Conservation (phyloP, 2,797 vertebrate genomes). For the Coendou prehensilis region DNA sequence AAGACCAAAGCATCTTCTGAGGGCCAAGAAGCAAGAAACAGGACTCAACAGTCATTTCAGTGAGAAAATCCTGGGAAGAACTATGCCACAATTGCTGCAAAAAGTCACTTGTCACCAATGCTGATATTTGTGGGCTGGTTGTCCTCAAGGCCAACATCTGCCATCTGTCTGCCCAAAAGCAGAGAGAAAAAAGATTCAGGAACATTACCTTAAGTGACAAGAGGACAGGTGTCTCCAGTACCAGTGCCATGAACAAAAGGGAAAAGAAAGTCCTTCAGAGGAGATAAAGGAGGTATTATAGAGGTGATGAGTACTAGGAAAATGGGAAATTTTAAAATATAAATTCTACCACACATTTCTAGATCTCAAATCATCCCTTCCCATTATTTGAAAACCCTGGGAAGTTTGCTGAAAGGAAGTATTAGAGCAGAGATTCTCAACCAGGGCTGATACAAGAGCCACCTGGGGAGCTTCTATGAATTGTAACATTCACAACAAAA, state of each 20-base stretch:
- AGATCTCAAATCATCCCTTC: background rate
- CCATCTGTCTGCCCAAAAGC: background rate
- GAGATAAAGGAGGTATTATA: background rate
- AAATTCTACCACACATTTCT: background rate
- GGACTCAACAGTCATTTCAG: background rate
- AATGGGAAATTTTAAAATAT: background rate
- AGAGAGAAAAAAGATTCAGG: background rate
- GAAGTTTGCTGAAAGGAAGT: conserved; percentile 44
- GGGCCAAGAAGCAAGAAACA: background rate
- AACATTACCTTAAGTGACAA: background rate
- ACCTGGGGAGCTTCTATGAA: background rate
- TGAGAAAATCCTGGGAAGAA: background rate
- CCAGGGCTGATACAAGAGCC: background rate
- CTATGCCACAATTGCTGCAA: background rate
- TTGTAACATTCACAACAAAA: background rate
- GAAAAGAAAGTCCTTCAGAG: background rate
- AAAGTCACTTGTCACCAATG: background rate
- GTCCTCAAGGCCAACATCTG: background rate
- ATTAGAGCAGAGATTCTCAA: conserved; percentile 17
- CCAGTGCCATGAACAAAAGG: background rate
- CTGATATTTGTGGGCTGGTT: background rate
- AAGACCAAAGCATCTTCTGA: background rate
- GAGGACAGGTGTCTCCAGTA: background rate
- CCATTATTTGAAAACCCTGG: background rate
- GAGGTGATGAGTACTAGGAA: background rate